Base-by-base conservation (phyloP, 30 jellyfish, hydroid and myxozoan genomes). In the Aurelia sp. region DNA sequence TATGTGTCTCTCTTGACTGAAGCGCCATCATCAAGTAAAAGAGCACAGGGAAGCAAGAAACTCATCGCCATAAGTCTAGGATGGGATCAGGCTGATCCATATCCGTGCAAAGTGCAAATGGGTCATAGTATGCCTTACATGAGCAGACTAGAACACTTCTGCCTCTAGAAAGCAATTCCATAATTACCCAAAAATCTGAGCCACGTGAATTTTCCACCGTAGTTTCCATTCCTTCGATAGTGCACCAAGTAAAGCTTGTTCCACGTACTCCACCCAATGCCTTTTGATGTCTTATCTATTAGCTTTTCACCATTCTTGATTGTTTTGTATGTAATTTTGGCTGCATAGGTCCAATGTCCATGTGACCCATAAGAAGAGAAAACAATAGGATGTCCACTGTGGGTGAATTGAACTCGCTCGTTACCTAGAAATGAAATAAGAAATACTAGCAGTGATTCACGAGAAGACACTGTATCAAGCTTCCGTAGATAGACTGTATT, bases 101-200 rank as follows among this genome's bases (percentile, higher is more conserved):
- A 0, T 0, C 33, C 33, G 33, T 27, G 33, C 33, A 27, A 2
- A 27, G 33, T 27, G 33, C 33, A 27, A 2, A 27, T 27, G 33
- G 33, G 33, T 27, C 33, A 2, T 27, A 27, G 33, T 27, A 2
- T 2, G 33, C 33, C 33, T 27, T 27, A 2, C 33, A 27, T 2
- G 2, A 1, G 33, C 33, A 27, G 33, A 44, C 55, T 8, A 44
- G 15, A 5, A 44, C 13, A 44, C 3, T 5, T 15, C 2, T 8
- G 13, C 13, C 13, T 27, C 33, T 8, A 44, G 13, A 7, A 5
- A 7, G 13, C 9, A 5, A 8, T 6, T 7, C 2, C 33, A 40
- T 40, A 80, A 19, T 82, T 64, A 8, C 91, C 91, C 33, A 12
- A n/a, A 82, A 22, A 80, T 60, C 67, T 80, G 62, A 80, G 55